Evolutionary conservation across 2,888 invertebrate species (phyloP).

Genomic region (Pyrrhosoma nymphula): DNA sequence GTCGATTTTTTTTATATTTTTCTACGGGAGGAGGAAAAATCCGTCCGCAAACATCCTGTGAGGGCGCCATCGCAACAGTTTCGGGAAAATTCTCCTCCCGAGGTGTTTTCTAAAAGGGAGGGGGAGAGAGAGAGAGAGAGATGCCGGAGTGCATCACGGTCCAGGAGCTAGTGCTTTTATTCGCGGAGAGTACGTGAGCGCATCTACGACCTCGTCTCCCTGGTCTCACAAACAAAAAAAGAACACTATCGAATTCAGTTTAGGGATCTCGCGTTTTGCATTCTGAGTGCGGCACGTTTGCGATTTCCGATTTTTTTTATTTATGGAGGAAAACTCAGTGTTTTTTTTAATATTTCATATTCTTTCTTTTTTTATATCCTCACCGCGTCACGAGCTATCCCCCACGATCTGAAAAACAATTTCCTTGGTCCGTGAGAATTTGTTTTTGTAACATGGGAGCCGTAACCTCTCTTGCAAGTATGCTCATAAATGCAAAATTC

Average conservation of each 20-base stretch:
- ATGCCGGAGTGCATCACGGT: neutral
- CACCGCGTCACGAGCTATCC: neutral
- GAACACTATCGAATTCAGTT: neutral
- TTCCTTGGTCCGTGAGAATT: neutral
- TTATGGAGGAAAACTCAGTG: neutral
- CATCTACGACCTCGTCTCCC: neutral
- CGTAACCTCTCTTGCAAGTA: neutral
- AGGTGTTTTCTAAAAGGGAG: neutral
- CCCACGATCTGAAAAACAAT: neutral
- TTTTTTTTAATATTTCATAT: neutral
- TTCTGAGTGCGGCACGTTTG: neutral
- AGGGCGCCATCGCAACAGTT: too few species aligned
- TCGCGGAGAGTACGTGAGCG: neutral
- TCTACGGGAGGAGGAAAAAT: too few species aligned
- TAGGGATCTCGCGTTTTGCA: neutral
- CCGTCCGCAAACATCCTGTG: too few species aligned
- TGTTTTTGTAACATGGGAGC: neutral
- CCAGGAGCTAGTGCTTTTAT: neutral
- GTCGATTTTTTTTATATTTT: too few species aligned
- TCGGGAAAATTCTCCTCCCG: too few species aligned
- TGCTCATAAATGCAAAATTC: neutral
- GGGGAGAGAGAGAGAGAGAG: too few species aligned
- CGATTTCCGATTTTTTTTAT: neutral
- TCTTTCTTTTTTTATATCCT: neutral
- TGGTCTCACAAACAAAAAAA: neutral